These are phyloP conservation scores for Brachyalestes nurse DNA, from an alignment of 2,797 vertebrate species.

Conservation along the genomic window DNA sequence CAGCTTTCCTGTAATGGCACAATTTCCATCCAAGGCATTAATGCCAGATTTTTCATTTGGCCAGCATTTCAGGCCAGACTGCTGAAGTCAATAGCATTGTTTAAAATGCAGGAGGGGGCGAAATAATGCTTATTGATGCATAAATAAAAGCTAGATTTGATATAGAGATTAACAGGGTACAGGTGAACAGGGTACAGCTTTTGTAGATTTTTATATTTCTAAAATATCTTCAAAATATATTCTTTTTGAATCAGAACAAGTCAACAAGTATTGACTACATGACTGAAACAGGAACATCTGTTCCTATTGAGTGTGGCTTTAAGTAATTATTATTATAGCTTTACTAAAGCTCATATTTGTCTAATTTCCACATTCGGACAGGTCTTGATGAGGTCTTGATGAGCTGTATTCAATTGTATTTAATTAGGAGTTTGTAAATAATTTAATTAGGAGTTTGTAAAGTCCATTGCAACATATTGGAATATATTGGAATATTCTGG, in stretches of 20 bases:
- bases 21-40: conserved; percentile 47
- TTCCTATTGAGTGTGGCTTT: background rate
- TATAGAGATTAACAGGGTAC: conserved; percentile 11
- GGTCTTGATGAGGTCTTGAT: background rate
- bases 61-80: conserved; percentile 42
- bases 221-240: too few relatives aligned
- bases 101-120: conserved; percentile 57
- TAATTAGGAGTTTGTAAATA: background rate
- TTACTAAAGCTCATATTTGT: background rate
- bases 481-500: too few relatives aligned
- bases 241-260: too few relatives aligned
- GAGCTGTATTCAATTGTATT: background rate
- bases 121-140: conserved; percentile 56
- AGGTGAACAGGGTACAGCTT: conserved; percentile 75
- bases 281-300: background rate
- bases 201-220: conserved; percentile 74
- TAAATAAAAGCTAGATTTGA: conserved; percentile 37
- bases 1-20: conserved; percentile 20
- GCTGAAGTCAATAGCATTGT: conserved; percentile 55
- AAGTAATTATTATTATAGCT: background rate
- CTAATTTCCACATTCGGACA: background rate
- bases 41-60: conserved; percentile 38
- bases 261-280: too few relatives aligned
- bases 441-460: background rate
- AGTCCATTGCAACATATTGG: too few relatives aligned